A percentile compares a stretch with the other conserved stretches of the same genome.
These are phyloP conservation scores for Chymomyza fuscimana DNA, from an alignment of 2,888 invertebrate species.

Conservation along the genomic window DNA sequence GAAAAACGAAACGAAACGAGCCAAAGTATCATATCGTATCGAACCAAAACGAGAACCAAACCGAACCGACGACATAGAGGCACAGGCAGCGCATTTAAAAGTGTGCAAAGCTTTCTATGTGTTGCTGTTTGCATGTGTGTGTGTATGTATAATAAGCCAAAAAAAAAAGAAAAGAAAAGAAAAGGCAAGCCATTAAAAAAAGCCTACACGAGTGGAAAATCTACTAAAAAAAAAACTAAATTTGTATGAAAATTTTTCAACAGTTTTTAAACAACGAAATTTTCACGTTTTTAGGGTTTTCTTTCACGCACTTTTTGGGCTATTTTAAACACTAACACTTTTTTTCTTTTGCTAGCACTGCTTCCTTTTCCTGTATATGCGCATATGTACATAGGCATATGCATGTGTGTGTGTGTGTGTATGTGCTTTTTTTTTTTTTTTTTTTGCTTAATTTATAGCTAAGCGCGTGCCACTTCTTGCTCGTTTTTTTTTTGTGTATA, in stretches of 20 bases:
- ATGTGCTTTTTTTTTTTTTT: conserved; percentile 12
- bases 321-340: conserved; percentile 6
- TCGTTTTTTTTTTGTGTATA: conserved; percentile 27
- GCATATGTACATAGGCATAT: conserved; percentile 12
- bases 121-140: conserved; percentile 43
- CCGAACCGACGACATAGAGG: neutral
- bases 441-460: conserved; percentile 51
- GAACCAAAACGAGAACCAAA: neutral
- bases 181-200: conserved; percentile 26
- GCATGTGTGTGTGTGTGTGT: neutral
- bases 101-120: neutral
- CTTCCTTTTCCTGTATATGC: conserved; percentile 45
- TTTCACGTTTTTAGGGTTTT: conserved; percentile 33
- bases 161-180: conserved; percentile 30
- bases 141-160: conserved; percentile 71
- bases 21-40: neutral
- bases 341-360: neutral
- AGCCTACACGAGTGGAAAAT: conserved; percentile 14
- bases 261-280: conserved; percentile 42
- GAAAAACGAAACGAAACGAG: conserved; percentile 29
- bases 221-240: conserved; percentile 19
- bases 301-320: neutral
- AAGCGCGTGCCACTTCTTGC: conserved; percentile 62
- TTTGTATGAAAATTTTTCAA: conserved; percentile 21
- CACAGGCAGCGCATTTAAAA: neutral